A percentile compares a stretch with the other conserved stretches of the same genome.
phyloP scores from a whole-genome alignment of 2,113 vertebrate genomes.

The Malurus cyaneus region DNA sequence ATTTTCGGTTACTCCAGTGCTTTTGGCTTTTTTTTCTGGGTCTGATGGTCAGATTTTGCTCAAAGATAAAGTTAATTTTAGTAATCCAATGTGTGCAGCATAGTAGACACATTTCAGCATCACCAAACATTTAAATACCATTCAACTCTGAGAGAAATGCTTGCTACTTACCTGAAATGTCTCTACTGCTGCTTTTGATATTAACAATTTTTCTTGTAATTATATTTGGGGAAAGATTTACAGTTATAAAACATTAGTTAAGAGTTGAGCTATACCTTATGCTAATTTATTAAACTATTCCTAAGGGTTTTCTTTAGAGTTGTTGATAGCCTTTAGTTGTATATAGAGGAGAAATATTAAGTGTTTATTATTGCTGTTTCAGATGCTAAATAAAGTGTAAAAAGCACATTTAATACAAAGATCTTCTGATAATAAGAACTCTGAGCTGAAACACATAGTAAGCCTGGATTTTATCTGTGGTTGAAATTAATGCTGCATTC shows the following conservation, averaged over 20 bases:
- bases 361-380: neutral
- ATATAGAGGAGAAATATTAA: neutral
- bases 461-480: neutral
- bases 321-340: neutral
- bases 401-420: neutral
- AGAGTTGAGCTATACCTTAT: neutral
- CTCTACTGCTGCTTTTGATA: neutral
- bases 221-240: neutral
- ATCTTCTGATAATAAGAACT: neutral
- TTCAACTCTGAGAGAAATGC: neutral
- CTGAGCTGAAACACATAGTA: neutral
- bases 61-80: neutral
- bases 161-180: neutral
- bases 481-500: conserved; percentile 22
- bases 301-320: neutral
- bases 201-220: neutral
- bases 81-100: neutral
- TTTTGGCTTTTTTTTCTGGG: neutral
- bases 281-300: neutral
- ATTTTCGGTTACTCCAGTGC: neutral
- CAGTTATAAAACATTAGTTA: neutral
- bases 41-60: neutral
- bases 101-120: neutral
- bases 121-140: neutral
- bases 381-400: neutral